These are phyloP conservation scores for Eudemis profundana DNA, from an alignment of 2,888 invertebrate genomes.

Conservation along the genomic window DNA sequence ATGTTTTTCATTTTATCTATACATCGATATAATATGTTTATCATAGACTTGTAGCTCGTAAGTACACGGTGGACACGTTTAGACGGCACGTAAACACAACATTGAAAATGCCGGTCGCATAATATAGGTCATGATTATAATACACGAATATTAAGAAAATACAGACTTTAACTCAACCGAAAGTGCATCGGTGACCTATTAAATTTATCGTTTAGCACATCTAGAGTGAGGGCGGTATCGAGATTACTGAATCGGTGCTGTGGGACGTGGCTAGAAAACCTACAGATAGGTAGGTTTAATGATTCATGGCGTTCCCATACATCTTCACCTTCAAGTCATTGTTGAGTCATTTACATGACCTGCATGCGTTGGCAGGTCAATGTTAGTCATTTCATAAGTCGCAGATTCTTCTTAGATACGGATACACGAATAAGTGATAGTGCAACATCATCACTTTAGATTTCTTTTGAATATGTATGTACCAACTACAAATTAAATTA, in stretches of 20 bases:
- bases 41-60: too few relatives aligned
- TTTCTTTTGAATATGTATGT: neutral
- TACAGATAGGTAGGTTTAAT: slow-evolving; percentile 15
- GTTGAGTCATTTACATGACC: slow-evolving; percentile 40
- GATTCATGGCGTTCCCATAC: slow-evolving; percentile 36
- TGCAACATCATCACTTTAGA: slow-evolving; percentile 4
- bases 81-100: too few relatives aligned
- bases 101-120: too few relatives aligned
- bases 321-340: slow-evolving; percentile 37
- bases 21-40: too few relatives aligned
- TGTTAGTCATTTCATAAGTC: slow-evolving; percentile 37
- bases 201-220: slow-evolving; percentile 31
- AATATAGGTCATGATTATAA: neutral
- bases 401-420: slow-evolving; percentile 24
- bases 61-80: too few relatives aligned
- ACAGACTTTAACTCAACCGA: slow-evolving; percentile 11
- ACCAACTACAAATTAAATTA: neutral
- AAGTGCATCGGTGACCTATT: slow-evolving; percentile 27
- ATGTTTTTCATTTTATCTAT: too few relatives aligned
- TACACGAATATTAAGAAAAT: neutral
- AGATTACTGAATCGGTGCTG: slow-evolving; percentile 19
- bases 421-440: slow-evolving; percentile 13
- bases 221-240: slow-evolving; percentile 28
- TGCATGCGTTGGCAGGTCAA: slow-evolving; percentile 31
- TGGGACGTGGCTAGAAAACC: slow-evolving; percentile 14